These are phyloP conservation scores for Cheumatopsyche charites DNA, from an alignment of 1,140 invertebrate species.

Conservation along the genomic window DNA sequence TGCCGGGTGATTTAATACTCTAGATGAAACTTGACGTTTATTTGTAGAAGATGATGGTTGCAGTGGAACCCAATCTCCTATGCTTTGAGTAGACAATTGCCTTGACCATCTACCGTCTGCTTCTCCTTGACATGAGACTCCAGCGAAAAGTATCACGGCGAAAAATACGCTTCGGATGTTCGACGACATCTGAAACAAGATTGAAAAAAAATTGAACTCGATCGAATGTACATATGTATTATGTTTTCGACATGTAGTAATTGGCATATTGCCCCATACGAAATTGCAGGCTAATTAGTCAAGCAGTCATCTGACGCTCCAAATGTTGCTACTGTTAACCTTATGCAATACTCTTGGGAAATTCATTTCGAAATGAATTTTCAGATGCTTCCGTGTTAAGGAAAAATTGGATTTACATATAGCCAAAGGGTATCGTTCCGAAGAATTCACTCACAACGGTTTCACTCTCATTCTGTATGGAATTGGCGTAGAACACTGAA, in stretches of 20 bases:
- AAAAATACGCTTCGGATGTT: background rate
- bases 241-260: background rate
- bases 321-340: background rate
- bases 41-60: constrained; percentile 47
- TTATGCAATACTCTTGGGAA: constrained; percentile 28
- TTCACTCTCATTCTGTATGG: constrained; percentile 30
- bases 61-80: constrained; percentile 44
- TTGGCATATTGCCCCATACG: too few relatives aligned
- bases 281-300: constrained; percentile 3
- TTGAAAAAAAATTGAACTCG: background rate
- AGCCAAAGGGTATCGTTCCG: constrained; percentile 9
- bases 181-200: constrained; percentile 31
- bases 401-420: constrained; percentile 4
- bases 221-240: background rate
- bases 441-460: background rate
- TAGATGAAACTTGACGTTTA: constrained; percentile 58
- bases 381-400: constrained; percentile 16
- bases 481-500: background rate
- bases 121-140: background rate
- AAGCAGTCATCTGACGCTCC: background rate
- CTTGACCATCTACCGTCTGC: constrained; percentile 42
- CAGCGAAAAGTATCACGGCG: constrained; percentile 7
- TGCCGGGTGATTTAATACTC: constrained; percentile 60
- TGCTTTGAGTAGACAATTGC: constrained; percentile 36
- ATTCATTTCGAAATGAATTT: background rate